These are phyloP conservation scores for Oikopleura vanhoeffeni DNA, from an alignment of 23 tunicate species.

Conservation along the genomic window DNA sequence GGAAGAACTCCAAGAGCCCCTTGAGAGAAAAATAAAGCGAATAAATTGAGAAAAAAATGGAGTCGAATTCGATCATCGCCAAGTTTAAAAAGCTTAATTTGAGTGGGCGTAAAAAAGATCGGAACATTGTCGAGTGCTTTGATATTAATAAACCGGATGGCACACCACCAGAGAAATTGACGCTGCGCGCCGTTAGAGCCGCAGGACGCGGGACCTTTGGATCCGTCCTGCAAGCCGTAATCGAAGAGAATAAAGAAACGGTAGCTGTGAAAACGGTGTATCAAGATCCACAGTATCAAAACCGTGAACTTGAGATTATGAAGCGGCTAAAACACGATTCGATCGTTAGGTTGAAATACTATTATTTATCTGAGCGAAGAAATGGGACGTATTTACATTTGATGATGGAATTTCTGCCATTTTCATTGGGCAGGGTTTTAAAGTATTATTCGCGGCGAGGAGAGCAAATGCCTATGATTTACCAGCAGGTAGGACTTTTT, in stretches of 20 bases:
- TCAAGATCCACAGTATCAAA: constrained; percentile 14
- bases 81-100: neutral
- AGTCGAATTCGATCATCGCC: neutral
- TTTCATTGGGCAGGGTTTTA: neutral
- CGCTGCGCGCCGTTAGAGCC: constrained; percentile 12
- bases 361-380: neutral
- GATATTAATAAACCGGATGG: neutral
- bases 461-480: constrained; percentile 7
- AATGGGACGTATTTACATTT: constrained; percentile 12
- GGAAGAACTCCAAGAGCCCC: too few relatives aligned
- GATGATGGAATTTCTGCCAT: constrained; percentile 14
- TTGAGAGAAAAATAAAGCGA: too few relatives aligned
- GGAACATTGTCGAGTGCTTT: constrained; percentile 5
- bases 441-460: neutral
- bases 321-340: constrained; percentile 13
- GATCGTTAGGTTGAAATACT: neutral
- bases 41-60: too few relatives aligned
- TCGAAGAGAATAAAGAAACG: neutral
- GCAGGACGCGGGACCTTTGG: constrained; percentile 12
- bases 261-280: constrained; percentile 10
- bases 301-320: constrained; percentile 9
- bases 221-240: neutral
- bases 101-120: neutral
- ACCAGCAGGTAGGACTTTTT: neutral
- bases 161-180: neutral